Conservation (phyloP, 2,113 vertebrate species). For the Chionis minor region DNA sequence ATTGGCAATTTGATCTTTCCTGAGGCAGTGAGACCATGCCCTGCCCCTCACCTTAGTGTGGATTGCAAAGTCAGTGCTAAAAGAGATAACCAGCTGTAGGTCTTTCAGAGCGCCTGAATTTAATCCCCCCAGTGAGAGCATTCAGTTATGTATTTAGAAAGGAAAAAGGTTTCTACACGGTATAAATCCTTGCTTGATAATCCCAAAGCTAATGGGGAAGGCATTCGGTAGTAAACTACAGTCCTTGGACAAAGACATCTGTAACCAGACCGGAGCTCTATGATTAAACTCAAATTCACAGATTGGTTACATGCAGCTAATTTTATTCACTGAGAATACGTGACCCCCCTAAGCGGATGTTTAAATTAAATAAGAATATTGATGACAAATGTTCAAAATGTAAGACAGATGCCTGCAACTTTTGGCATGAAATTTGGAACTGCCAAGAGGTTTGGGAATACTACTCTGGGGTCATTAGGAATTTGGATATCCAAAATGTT, state of each 20-base stretch:
- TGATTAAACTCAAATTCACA: constrained; percentile 69
- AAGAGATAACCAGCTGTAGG: constrained; percentile 66
- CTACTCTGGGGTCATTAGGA: constrained; percentile 60
- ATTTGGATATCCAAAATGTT: constrained; percentile 61
- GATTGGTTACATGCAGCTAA: constrained; percentile 69
- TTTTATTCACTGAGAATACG: constrained; percentile 68
- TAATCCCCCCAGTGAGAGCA: constrained; percentile 60
- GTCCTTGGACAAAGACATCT: constrained; percentile 63
- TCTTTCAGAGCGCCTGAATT: constrained; percentile 56
- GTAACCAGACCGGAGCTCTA: constrained; percentile 64
- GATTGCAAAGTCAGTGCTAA: constrained; percentile 41
- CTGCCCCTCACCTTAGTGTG: constrained; percentile 61
- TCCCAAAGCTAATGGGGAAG: constrained; percentile 60
- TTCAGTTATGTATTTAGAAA: constrained; percentile 62
- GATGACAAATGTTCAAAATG: constrained; percentile 72
- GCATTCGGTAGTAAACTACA: constrained; percentile 62
- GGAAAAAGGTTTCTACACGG: constrained; percentile 48
- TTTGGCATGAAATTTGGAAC: constrained; percentile 70
- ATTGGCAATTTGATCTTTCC: constrained; percentile 51
- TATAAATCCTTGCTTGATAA: constrained; percentile 69
- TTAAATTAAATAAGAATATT: constrained; percentile 72
- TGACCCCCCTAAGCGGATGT: constrained; percentile 66
- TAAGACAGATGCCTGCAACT: constrained; percentile 66
- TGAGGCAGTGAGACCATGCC: constrained; percentile 37
- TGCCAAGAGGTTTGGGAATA: constrained; percentile 64